Conservation (phyloP, 2,888 invertebrate species). For the Drosophila nr. perissopoda region DNA sequence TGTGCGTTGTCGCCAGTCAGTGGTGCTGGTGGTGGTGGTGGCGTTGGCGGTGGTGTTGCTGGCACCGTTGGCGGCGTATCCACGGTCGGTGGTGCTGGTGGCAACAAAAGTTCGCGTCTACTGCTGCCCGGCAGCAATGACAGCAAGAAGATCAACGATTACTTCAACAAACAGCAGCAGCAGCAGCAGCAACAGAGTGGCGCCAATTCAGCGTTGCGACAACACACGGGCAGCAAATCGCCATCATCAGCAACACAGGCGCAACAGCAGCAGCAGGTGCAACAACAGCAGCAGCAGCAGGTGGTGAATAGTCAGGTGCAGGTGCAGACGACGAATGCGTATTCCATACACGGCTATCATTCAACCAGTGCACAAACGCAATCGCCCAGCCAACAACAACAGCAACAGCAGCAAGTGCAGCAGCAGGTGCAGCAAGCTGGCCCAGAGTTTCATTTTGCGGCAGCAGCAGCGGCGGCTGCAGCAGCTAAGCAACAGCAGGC, state of each 20-base stretch:
- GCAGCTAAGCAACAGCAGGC: conserved; percentile 77
- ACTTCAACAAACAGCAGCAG: conserved; percentile 88
- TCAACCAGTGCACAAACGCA: conserved; percentile 85
- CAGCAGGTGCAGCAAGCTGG: conserved; percentile 65
- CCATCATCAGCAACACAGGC: conserved; percentile 48
- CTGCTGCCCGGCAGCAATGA: conserved; percentile 85
- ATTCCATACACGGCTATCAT: conserved; percentile 88
- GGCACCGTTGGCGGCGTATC: conserved; percentile 3
- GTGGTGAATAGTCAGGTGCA: conserved; percentile 52
- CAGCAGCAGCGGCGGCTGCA: conserved; percentile 58
- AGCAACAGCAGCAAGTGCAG: conserved; percentile 65
- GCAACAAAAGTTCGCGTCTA: conserved; percentile 84
- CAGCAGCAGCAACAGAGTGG: conserved; percentile 32
- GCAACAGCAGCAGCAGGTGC: conserved; percentile 51
- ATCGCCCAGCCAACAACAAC: conserved; percentile 64
- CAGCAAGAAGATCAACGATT: conserved; percentile 96
- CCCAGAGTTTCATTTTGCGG: conserved; percentile 74
- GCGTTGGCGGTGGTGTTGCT: conserved; percentile 25
- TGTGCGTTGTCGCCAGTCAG: conserved; percentile 36
- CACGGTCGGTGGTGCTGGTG: conserved; percentile 78
- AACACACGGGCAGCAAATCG: conserved; percentile 54
- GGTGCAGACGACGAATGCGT: conserved; percentile 88
- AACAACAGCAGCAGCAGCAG: conserved; percentile 73
- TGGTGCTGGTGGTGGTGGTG: conserved; percentile 78
- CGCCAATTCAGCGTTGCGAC: conserved; percentile 41